These are phyloP conservation scores for Lepidostoma basale DNA, from an alignment of 1,140 invertebrate genomes.

Conservation along the genomic window DNA sequence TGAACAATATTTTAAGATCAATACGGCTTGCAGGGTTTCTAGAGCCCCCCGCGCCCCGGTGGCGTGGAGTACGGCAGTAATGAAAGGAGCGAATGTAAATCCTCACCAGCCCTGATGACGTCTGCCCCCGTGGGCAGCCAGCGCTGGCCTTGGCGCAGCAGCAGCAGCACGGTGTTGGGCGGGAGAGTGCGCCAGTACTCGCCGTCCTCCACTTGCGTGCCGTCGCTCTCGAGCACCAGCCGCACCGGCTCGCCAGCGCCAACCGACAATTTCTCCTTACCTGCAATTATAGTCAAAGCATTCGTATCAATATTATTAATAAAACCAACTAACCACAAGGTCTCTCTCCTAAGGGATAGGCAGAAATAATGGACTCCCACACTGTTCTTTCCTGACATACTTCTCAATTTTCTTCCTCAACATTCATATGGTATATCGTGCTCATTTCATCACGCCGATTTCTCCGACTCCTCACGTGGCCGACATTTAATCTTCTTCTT, in stretches of 20 bases:
- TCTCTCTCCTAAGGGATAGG: no score
- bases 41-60: no score
- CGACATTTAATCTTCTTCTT: no score
- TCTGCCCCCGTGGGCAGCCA: constrained; percentile 91
- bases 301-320: not conserved
- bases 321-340: not conserved
- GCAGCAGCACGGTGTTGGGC: constrained; percentile 86
- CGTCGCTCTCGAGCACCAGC: constrained; percentile 90
- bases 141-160: constrained; percentile 85
- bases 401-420: no score
- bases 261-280: constrained; percentile 89
- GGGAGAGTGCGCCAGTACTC: constrained; percentile 91
- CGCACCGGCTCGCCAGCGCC: constrained; percentile 80
- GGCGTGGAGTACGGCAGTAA: not conserved
- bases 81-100: not conserved
- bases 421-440: no score
- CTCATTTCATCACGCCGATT: no score
- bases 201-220: constrained; percentile 93
- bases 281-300: constrained; percentile 52
- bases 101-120: constrained; percentile 88
- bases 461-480: no score
- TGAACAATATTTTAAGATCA: no score
- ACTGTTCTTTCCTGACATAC: no score
- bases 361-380: no score
- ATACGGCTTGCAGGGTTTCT: no score